Evolutionary conservation across 2,888 invertebrate genomes (phyloP).

Genomic region (Invenusta paracnida): DNA sequence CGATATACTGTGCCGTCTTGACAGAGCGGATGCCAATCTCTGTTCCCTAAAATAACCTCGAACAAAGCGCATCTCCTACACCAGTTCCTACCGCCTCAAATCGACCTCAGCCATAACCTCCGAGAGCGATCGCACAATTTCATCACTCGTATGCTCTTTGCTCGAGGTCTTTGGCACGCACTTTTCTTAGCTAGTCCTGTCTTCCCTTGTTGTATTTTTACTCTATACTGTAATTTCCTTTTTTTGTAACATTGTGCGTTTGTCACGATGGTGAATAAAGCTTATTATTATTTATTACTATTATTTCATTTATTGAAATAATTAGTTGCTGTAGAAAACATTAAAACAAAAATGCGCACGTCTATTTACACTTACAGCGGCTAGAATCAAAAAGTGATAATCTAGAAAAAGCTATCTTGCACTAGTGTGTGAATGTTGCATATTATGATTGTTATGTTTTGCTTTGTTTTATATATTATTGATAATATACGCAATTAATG

Average conservation of each 20-base stretch:
- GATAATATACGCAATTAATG: too few species aligned
- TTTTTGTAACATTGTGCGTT: background rate
- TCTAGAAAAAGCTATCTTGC: too few species aligned
- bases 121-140: constrained; percentile 5
- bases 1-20: background rate
- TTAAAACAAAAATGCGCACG: too few species aligned
- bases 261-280: background rate
- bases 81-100: background rate
- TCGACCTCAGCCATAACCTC: background rate
- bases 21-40: constrained; percentile 9
- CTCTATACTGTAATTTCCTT: too few species aligned
- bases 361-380: too few species aligned
- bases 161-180: background rate
- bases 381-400: too few species aligned
- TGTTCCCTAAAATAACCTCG: background rate
- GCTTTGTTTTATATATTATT: too few species aligned
- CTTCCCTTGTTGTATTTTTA: background rate
- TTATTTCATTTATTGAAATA: too few species aligned
- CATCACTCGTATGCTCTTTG: constrained; percentile 5
- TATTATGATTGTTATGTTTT: too few species aligned
- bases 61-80: constrained; percentile 21
- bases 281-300: background rate
- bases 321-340: too few species aligned
- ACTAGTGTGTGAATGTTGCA: too few species aligned
- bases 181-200: background rate